phyloP scores from a whole-genome alignment of 2,888 invertebrate genomes.

The Apomyelois bistriatella region DNA sequence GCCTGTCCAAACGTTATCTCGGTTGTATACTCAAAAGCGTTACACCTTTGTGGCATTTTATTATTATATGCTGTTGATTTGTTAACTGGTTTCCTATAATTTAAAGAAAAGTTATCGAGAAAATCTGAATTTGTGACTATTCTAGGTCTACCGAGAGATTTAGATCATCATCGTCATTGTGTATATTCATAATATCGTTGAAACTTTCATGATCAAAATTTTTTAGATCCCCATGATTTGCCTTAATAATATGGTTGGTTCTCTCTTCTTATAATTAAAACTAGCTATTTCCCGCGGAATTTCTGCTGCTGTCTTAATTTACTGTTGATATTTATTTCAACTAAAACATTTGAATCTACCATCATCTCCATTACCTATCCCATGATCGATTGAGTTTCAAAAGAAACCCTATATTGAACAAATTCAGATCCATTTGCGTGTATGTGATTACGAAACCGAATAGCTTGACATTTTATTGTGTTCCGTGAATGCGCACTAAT shows the following conservation, averaged over 20 bases:
- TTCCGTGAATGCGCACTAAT: conserved; percentile 3
- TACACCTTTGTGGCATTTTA: conserved; percentile 4
- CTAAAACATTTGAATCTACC: not conserved
- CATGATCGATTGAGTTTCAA: conserved; percentile 8
- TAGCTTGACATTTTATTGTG: conserved; percentile 9
- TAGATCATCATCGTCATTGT: no score
- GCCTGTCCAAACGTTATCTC: conserved; percentile 19
- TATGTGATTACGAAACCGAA: conserved; percentile 1
- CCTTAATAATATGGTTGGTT: no score
- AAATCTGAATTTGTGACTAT: no score
- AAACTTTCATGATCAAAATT: no score
- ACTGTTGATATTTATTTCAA: not conserved
- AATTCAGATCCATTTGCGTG: not conserved
- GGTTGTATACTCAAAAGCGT: not conserved
- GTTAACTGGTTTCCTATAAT: not conserved
- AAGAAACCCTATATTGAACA: conserved; percentile 1
- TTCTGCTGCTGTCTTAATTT: no score
- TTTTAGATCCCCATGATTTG: no score
- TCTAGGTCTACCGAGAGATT: no score
- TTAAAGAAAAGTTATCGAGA: no score
- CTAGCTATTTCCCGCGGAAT: no score
- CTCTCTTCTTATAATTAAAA: no score
- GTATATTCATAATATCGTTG: no score
- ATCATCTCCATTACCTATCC: conserved; percentile 1
- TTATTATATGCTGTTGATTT: not conserved